Percentiles rank a stretch among this genome's conserved stretches.
Conservation (phyloP, 2,888 invertebrate species). For the Drosophila neotestacea region DNA sequence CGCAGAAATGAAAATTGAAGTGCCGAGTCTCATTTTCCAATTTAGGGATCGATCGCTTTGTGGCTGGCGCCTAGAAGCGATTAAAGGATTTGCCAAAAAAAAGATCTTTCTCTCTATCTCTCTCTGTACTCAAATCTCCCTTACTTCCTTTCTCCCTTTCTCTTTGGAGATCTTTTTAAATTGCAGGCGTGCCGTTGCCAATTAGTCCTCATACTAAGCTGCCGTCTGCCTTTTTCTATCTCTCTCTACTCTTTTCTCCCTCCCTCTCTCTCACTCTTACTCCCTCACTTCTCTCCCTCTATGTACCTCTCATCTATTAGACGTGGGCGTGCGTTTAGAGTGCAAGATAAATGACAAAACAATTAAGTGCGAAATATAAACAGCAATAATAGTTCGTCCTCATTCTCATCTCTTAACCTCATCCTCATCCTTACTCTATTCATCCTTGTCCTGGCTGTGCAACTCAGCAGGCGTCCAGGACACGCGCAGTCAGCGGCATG, state of each 20-base stretch:
- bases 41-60: constrained; percentile 5
- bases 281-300: constrained; percentile 6
- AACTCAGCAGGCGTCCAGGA: constrained; percentile 64
- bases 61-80: constrained; percentile 69
- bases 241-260: neutral
- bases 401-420: neutral
- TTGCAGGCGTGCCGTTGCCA: constrained; percentile 57
- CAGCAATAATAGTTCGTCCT: constrained; percentile 61
- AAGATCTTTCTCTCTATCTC: constrained; percentile 8
- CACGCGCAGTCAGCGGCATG: constrained; percentile 61
- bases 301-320: neutral
- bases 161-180: neutral
- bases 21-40: constrained; percentile 17
- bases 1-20: constrained; percentile 37
- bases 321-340: constrained; percentile 30
- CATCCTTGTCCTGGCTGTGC: constrained; percentile 15
- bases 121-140: neutral
- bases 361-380: constrained; percentile 84
- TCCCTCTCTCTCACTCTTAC: neutral
- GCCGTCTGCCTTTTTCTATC: constrained; percentile 1
- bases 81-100: constrained; percentile 72
- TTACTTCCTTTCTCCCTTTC: neutral
- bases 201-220: constrained; percentile 39
- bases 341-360: constrained; percentile 83
- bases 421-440: neutral